Evolutionary conservation across 2,797 vertebrate genomes (phyloP).

Genomic region (Enteromius fasciolatus): DNA sequence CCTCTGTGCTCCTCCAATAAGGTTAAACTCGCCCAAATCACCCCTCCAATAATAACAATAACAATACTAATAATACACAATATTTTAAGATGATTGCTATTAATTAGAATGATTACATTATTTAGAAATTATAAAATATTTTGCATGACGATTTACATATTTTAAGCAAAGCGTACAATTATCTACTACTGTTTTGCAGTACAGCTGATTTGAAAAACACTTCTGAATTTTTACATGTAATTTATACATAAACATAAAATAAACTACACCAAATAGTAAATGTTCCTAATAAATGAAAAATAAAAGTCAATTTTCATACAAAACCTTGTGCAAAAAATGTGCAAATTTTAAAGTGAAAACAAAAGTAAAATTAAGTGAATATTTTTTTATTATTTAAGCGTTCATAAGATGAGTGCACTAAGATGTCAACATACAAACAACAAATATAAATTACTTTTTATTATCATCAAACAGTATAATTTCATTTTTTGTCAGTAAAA

Average conservation of each 20-base stretch:
- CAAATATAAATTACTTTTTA: background rate
- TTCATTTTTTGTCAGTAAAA: conserved; percentile 1
- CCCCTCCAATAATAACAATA: conserved; percentile 7
- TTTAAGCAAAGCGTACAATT: background rate
- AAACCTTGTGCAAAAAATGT: background rate
- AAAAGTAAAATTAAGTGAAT: background rate
- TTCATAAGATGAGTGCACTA: background rate
- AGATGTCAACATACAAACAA: conserved; percentile 8
- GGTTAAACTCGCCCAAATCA: conserved; percentile 1
- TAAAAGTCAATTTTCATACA: background rate
- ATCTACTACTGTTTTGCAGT: background rate
- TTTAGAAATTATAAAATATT: conserved; percentile 1
- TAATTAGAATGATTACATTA: background rate
- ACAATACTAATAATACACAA: conserved; percentile 2
- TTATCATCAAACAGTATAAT: background rate
- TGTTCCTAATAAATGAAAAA: background rate
- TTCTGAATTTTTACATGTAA: background rate
- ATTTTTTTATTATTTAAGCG: background rate
- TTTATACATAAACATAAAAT: background rate
- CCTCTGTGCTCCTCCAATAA: conserved; percentile 54
- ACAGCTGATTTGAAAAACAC: background rate
- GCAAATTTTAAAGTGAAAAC: background rate
- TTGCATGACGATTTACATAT: background rate
- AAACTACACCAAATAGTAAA: background rate
- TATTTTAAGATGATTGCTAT: background rate